Evolutionary conservation across 2,113 vertebrate species (phyloP).

Genomic region (Sturnira hondurensis): DNA sequence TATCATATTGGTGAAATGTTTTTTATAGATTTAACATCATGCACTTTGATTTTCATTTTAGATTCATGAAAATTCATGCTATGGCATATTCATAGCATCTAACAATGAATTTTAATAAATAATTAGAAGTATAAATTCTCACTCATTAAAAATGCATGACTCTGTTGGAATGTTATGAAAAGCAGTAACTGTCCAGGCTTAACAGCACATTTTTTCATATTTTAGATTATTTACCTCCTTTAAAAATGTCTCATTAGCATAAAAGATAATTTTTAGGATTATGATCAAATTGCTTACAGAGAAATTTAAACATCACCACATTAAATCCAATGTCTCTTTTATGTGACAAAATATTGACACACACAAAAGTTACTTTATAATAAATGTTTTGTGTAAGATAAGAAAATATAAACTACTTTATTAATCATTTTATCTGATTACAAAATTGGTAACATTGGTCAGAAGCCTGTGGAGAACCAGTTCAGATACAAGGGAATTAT

Average conservation of each 20-base stretch:
- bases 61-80: slow-evolving; percentile 45
- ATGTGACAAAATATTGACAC: neutral
- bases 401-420: neutral
- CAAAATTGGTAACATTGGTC: neutral
- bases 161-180: slow-evolving; percentile 34
- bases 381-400: neutral
- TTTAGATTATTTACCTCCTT: neutral
- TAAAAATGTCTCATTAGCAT: neutral
- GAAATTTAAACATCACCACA: neutral
- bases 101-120: slow-evolving; percentile 62
- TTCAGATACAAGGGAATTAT: neutral
- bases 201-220: neutral
- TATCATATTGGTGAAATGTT: neutral
- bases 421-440: neutral
- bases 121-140: slow-evolving; percentile 40
- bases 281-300: neutral
- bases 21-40: slow-evolving; percentile 29
- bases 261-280: neutral
- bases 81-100: slow-evolving; percentile 36
- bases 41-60: slow-evolving; percentile 41
- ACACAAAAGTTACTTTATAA: neutral
- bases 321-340: neutral
- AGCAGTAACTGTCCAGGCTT: neutral
- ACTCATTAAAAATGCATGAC: slow-evolving; percentile 60
- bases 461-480: neutral